Base-by-base conservation (phyloP, 1,140 invertebrate species). In the Tetragnatha versicolor region DNA sequence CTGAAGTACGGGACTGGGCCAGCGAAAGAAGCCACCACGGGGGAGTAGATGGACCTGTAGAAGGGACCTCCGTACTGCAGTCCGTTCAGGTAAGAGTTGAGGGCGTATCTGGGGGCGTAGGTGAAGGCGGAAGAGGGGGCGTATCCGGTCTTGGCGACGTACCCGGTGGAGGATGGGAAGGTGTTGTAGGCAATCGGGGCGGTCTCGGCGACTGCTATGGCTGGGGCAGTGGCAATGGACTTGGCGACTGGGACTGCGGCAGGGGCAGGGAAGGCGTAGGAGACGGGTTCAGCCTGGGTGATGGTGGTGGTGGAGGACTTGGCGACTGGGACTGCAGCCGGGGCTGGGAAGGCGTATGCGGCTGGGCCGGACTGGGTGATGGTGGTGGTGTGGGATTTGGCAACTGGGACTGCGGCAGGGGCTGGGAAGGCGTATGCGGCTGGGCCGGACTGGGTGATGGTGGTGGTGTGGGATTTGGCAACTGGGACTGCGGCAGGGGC, bases 331-430 rank as follows among this genome's bases (percentile, higher is more conserved):
- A 79, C 69, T 49, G 80, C 82, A 37, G 77, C 60, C 61, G 82
- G 77, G 42, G 31, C 66, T 6, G 87, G 86, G 80, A 89, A 61
- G 35, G 66, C 47, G 17, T 55, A 45, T 7, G 61, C 33, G 3
- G 45, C 22, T 9, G 61, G 65, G 4, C 14, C 25, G 17, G 66
- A 12, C 35, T 31, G 42, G 25, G 37, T 25, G 27, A 76, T 25
- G 14, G 63, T 37, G 9, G 63, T 37, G 1, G 76, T 39, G 10
- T 7, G 9, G 22, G 61, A 42, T 45, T 68, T 78, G 45, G 51
- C 65, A 22, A 79, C 78, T 10, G 78, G 60, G 12, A 72, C 69
- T n/a, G 66, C 61, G 49, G 63, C 58, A n/a, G 65, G 66, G 3
- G 68, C 78, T 17, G 78, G 78, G 10, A 68, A 70, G 2, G 66